Evolutionary conservation across 2,797 vertebrate genomes (phyloP), one percentile per base, ranked within the genome.

Genomic region (Lepus oiostolus): DNA sequence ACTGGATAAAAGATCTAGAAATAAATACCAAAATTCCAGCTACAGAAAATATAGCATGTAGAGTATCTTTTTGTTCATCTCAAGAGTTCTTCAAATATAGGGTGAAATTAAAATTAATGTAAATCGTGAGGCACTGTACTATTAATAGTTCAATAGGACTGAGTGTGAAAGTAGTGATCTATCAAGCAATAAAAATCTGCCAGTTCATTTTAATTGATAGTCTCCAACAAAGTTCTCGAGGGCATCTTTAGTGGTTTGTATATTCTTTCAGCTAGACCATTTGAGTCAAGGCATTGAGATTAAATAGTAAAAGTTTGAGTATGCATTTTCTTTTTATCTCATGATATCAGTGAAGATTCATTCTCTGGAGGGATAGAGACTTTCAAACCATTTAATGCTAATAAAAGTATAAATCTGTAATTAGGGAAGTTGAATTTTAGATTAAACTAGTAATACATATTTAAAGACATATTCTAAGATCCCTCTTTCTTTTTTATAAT

Each of bases 61-160:
- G 10, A 1, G 38, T 63, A 74, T 85, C 1, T 76, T 80, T 85
- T 84, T 54, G 2, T 12, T 71, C 26, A 14, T 70, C 70, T 72
- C 86, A 54, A 86, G 63, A 72, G 17, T 80, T 94, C 90, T 76
- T 32, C 75, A 91, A 58, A 19, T 87, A 10, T 35, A 26, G 21
- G n/a, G 84, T 32, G 28, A 83, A 85, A 95, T 77, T 58, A 58
- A 58, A 91, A 86, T 11, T 87, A 38, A 90, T 28, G 52, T 8
- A 85, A 89, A 24, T 81, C 50, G 16, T 68, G 50, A 35, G 50
- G 30, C 11, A 30, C 5, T 63, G 28, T 16, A 32, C 47, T 54
- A 74, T 93, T 94, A 95, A 90, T 91, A 97, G 96, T 93, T 95
- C 38, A 85, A 1, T 77, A 74, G 35, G 11, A 58, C 30, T 72